Evolutionary conservation across 92 coral and sea anemone species (phyloP), one percentile per base, ranked within the genome.

Genomic region (Porites divaricata): DNA sequence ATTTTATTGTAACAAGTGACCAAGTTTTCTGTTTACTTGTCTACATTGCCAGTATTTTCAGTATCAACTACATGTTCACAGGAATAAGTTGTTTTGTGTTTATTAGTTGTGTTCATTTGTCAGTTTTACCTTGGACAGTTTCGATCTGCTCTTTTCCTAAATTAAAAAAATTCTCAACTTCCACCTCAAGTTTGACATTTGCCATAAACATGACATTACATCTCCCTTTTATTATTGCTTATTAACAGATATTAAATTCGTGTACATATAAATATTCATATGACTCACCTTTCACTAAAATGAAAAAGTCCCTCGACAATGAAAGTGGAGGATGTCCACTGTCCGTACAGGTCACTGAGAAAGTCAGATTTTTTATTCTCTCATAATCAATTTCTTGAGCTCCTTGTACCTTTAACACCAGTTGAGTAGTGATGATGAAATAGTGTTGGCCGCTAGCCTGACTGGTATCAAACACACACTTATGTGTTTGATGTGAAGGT

Each of bases 291-390:
- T 70, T 84, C 6, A 96, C 90, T 22, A 81, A 22, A 59, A 96
- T 84, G 35, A 48, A 20, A 80, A 96, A 92, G 22, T 52, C 71
- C 58, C 75, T 80, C 17, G 94, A 77, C 48, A 90, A 53, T 58
- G 88, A 88, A 63, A 84, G 84, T 2, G 81, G 54, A 8, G 92
- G 98, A 25, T 54, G 85, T 54, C 99, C 99, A 80, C 83, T 91
- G 69, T 96, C 99, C 12, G 88, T 88, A 70, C 99, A 96, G 6
- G 23, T 76, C 10, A 96, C 94, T n/a, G 89, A 78, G 75, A 96
- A 84, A 24, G 78, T 81, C 8, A 94, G 83, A 9, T 24, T 21
- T 63, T 86, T 75, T 9, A 85, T 85, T 20, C 45, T 77, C 76
- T 96, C 99, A 58, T 81, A 96, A 85, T 94, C 81, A 23, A 91